Percentiles rank a stretch among this genome's conserved stretches.
phyloP scores from a whole-genome alignment of 2,888 invertebrate species.

The Netelia fuscicornis region DNA sequence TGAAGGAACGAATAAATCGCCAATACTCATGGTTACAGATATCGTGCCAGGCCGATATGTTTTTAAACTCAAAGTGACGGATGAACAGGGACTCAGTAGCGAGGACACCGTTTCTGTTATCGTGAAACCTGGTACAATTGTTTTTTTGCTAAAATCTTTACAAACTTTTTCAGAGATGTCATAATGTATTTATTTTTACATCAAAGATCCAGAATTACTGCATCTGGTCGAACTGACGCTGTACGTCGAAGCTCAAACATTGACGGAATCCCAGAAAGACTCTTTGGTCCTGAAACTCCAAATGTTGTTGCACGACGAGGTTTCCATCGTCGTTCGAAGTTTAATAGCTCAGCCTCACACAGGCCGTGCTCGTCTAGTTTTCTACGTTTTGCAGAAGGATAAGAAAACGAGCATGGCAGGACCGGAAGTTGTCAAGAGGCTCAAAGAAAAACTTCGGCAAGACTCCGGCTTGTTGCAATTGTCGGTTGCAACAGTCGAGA shows the following conservation, averaged over 20 bases:
- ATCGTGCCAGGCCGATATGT: constrained; percentile 95
- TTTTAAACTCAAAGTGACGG: constrained; percentile 95
- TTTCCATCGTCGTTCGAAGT: constrained; percentile 86
- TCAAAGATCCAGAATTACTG: constrained; percentile 89
- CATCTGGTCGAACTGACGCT: constrained; percentile 93
- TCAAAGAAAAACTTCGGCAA: constrained; percentile 89
- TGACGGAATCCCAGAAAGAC: constrained; percentile 90
- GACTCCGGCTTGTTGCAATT: constrained; percentile 90
- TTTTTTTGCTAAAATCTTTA: background rate
- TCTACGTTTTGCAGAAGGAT: constrained; percentile 88
- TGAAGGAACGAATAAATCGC: constrained; percentile 90
- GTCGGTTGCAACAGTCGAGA: constrained; percentile 92
- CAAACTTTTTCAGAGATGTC: background rate
- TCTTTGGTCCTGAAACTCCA: constrained; percentile 93
- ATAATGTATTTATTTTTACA: constrained; percentile 43
- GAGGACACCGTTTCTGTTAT: constrained; percentile 94
- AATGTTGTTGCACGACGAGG: constrained; percentile 91
- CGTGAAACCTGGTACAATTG: constrained; percentile 88
- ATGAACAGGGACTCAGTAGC: constrained; percentile 94
- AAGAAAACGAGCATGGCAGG: constrained; percentile 86
- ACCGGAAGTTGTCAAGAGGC: constrained; percentile 88
- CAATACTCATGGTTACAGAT: constrained; percentile 93
- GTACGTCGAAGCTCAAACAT: constrained; percentile 89
- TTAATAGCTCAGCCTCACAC: constrained; percentile 86
- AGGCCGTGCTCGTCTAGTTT: constrained; percentile 87